Conservation (phyloP, 2,113 vertebrate genomes). For the Macaca nemestrina region DNA sequence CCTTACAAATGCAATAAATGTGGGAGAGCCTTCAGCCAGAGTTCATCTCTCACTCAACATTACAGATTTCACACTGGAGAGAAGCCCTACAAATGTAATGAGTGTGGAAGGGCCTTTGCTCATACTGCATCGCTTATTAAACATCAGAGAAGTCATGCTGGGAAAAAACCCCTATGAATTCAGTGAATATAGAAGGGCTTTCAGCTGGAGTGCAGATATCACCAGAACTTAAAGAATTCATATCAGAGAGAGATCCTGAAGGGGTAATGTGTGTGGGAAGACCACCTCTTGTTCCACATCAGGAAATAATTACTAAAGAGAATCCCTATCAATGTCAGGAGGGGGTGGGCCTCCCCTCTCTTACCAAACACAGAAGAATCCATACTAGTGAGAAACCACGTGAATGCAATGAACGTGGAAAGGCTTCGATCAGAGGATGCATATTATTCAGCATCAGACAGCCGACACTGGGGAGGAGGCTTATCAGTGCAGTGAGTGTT, state of each 20-base stretch:
- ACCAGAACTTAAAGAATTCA: neutral
- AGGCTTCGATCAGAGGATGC: neutral
- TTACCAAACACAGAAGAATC: neutral
- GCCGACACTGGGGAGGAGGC: neutral
- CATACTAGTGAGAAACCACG: neutral
- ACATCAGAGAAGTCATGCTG: slow-evolving; percentile 55
- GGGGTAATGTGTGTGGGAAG: neutral
- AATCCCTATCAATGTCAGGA: neutral
- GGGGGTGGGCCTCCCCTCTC: neutral
- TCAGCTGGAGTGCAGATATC: neutral
- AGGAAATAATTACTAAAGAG: neutral
- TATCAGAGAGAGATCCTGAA: neutral
- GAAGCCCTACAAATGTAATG: slow-evolving; percentile 56
- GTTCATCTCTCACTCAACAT: slow-evolving; percentile 55
- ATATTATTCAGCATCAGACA: neutral
- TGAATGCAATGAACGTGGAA: neutral
- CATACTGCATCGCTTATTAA: slow-evolving; percentile 37
- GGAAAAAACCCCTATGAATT: neutral
- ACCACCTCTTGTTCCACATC: neutral
- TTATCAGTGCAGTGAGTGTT: neutral
- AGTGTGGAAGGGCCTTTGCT: slow-evolving; percentile 53
- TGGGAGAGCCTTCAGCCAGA: slow-evolving; percentile 48
- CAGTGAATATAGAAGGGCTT: neutral
- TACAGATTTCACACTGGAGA: slow-evolving; percentile 46
- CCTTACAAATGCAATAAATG: slow-evolving; percentile 50